phyloP scores from a whole-genome alignment of 1,140 invertebrate genomes.

The Muscidifurax raptorellus region DNA sequence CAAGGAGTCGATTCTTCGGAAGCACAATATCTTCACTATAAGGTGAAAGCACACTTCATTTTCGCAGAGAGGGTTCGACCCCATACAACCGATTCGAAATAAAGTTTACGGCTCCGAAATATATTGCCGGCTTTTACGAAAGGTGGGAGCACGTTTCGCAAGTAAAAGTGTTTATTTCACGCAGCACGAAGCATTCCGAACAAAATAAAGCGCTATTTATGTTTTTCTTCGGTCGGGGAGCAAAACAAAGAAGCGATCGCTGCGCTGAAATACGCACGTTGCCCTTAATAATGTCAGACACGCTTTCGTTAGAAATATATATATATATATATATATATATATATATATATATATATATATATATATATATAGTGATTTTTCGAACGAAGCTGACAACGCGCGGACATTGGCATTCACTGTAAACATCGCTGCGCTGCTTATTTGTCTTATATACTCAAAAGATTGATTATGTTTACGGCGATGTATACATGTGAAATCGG shows the following conservation, averaged over 20 bases:
- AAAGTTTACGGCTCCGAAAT: constrained; percentile 44
- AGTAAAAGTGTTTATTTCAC: constrained; percentile 44
- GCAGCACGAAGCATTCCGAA: constrained; percentile 18
- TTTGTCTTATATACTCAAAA: neutral
- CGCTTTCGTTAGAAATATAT: neutral
- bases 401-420: neutral
- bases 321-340: neutral
- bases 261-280: neutral
- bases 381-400: neutral
- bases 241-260: constrained; percentile 9
- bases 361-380: neutral
- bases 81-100: constrained; percentile 37
- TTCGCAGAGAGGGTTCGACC: constrained; percentile 12
- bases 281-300: neutral
- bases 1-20: constrained; percentile 28
- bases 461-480: neutral
- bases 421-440: neutral
- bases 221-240: neutral
- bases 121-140: constrained; percentile 28
- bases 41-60: constrained; percentile 44
- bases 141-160: constrained; percentile 41
- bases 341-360: neutral
- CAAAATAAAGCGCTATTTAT: constrained; percentile 47
- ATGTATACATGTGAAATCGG: neutral
- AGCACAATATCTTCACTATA: constrained; percentile 30